Percentiles rank a stretch among this genome's conserved stretches.
Evolutionary conservation across 2,888 invertebrate species (phyloP).

Genomic region (Tinea semifulvella): DNA sequence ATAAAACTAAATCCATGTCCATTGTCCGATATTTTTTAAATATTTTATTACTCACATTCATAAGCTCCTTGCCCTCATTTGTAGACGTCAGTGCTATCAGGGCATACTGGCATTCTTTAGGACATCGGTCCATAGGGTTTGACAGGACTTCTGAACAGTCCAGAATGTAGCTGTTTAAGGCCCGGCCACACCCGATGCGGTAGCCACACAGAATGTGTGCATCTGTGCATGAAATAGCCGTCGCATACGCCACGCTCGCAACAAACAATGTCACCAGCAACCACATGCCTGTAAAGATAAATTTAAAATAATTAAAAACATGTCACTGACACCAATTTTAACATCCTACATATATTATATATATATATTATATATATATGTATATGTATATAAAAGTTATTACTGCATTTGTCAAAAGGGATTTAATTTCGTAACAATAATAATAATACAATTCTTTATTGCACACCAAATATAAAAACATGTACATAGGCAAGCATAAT

Average conservation of each 20-base stretch:
- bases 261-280: slow-evolving; percentile 44
- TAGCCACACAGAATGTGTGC: slow-evolving; percentile 79
- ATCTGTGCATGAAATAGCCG: slow-evolving; percentile 65
- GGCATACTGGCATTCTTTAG: slow-evolving; percentile 78
- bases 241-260: slow-evolving; percentile 38
- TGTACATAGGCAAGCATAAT: too few species aligned
- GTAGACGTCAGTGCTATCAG: slow-evolving; percentile 82
- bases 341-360: too few species aligned
- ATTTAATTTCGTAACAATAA: too few species aligned
- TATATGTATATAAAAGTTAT: too few species aligned
- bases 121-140: slow-evolving; percentile 68
- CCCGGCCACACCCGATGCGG: slow-evolving; percentile 79
- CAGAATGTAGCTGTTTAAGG: slow-evolving; percentile 78
- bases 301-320: background rate
- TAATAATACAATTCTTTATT: too few species aligned
- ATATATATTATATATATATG: too few species aligned
- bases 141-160: slow-evolving; percentile 76
- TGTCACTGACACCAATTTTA: too few species aligned
- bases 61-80: slow-evolving; percentile 79
- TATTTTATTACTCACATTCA: slow-evolving; percentile 76
- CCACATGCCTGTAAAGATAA: slow-evolving; percentile 9
- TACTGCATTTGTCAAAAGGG: too few species aligned
- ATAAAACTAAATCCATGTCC: too few species aligned
- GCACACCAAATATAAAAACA: too few species aligned
- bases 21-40: too few species aligned